phyloP scores from a whole-genome alignment of 53 echinoderm and acorn worm genomes.

The Temnopleurus reevesii region DNA sequence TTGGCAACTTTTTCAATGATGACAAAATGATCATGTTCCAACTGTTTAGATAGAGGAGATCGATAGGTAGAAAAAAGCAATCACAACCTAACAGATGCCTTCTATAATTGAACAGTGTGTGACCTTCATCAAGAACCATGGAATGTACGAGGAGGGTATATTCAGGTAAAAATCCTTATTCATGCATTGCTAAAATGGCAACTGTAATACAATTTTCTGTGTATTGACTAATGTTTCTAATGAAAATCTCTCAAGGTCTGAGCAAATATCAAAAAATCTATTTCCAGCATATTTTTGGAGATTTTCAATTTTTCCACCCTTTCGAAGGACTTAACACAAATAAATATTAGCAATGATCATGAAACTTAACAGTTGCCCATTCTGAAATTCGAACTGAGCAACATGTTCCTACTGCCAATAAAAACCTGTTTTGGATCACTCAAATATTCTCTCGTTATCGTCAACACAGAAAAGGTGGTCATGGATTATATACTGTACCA shows the following conservation, averaged over 20 bases:
- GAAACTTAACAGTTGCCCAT: not conserved
- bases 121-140: conserved; percentile 66
- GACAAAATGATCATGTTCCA: too few relatives aligned
- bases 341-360: not conserved
- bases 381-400: not conserved
- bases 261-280: too few relatives aligned
- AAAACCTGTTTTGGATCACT: too few relatives aligned
- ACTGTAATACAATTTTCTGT: too few relatives aligned
- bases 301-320: too few relatives aligned
- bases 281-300: too few relatives aligned
- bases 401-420: not conserved
- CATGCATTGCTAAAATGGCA: too few relatives aligned
- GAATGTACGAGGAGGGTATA: conserved; percentile 81
- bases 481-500: not conserved
- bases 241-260: too few relatives aligned
- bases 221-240: too few relatives aligned
- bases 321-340: too few relatives aligned
- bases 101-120: conserved; percentile 85
- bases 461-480: not conserved
- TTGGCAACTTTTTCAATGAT: too few relatives aligned
- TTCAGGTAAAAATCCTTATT: conserved; percentile 70
- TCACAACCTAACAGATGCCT: conserved; percentile 76
- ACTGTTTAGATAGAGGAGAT: too few relatives aligned
- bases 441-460: not conserved
- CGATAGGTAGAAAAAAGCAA: not conserved